Base-by-base conservation (phyloP, 2,113 vertebrate species). In the Urocitellus parryii region DNA sequence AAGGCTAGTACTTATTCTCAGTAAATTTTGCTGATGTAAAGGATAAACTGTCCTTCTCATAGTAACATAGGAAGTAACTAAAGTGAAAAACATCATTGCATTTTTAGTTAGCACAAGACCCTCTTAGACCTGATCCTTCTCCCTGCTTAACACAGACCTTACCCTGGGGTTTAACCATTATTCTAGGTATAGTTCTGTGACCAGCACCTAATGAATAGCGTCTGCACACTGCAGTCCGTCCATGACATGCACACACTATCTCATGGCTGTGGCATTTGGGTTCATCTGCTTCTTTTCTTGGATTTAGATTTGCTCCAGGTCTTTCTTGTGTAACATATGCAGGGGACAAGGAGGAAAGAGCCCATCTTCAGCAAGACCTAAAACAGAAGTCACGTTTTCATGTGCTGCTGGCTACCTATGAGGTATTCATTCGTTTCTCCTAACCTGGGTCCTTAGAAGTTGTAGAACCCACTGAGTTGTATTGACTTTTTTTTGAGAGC, bases 331-430 rank as follows among this genome's bases (percentile, higher is more conserved):
- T 99, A 82, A 97, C 97, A 1, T 99, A 99, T 32, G 45, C 97
- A 25, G 99, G 99, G 63, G 98, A 98, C 97, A 99, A 99, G 95
- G 99, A 99, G 39, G 98, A 98, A 82, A 98, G 99, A 78, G 98
- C 98, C 24, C 97, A 98, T 91, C 97, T 99, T 51, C 99, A 99
- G 97, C 98, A 94, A 74, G 96, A 98, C 24, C 80, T 99, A 29
- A 97, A 88, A 3, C 84, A 96, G 37, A 84, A 90, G 6, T 37
- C 83, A 68, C 22, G 37, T 74, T 99, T 99, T 93, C 97, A 97
- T 37, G 98, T n/a, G n/a, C n/a, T n/a, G n/a, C n/a, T n/a, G n/a
- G n/a, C n/a, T n/a, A n/a, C n/a, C n/a, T n/a, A n/a, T n/a, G n/a
- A n/a, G n/a, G n/a, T n/a, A 98, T 99, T 99, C 25, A 4, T 89